Evolutionary conservation across 2,113 vertebrate species (phyloP), one percentile per base, ranked within the genome.

Genomic region (Phalacrocorax aristotelis): DNA sequence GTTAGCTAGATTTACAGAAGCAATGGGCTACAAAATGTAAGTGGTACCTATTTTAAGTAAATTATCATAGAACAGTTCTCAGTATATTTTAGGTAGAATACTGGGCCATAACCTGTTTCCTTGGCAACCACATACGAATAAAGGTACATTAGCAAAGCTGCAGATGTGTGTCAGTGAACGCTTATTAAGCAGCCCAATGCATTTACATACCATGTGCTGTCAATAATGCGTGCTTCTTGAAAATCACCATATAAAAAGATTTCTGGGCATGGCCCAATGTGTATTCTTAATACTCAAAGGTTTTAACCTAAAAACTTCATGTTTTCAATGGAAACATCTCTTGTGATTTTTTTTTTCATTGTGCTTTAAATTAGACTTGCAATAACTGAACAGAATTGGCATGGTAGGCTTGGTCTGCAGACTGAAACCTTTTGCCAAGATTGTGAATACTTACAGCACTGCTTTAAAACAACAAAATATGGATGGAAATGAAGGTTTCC

Each of bases 61-160:
- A 89, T 97, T 78, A 34, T 51, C 83, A 94, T 79, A 87, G 91
- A 89, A 87, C 85, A 96, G 80, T 91, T 94, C 97, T 96, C 38
- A 44, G 48, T 89, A 87, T 61, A 86, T 95, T 97, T 98, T 97
- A 97, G 97, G 98, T 98, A 97, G 98, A 98, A 98, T 98, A 96
- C 98, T 98, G 97, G 98, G 97, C 98, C 98, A 98, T 98, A 98
- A 98, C 98, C 98, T 97, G 98, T 99, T 99, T 98, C 98, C 98
- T 98, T 98, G 98, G 98, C 98, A 99, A 99, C 98, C 85, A 97
- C 98, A 98, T 98, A 98, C 93, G 97, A 98, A 98, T 98, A 98
- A 97, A 94, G 81, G 70, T 92, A 91, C 96, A 92, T 96, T 95
- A 97, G 93, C 88, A 95, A 96, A 96, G 91, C 95, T 97, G 96